These are phyloP conservation scores for Zeuzera pyrina DNA, from an alignment of 2,888 invertebrate species.

Conservation along the genomic window DNA sequence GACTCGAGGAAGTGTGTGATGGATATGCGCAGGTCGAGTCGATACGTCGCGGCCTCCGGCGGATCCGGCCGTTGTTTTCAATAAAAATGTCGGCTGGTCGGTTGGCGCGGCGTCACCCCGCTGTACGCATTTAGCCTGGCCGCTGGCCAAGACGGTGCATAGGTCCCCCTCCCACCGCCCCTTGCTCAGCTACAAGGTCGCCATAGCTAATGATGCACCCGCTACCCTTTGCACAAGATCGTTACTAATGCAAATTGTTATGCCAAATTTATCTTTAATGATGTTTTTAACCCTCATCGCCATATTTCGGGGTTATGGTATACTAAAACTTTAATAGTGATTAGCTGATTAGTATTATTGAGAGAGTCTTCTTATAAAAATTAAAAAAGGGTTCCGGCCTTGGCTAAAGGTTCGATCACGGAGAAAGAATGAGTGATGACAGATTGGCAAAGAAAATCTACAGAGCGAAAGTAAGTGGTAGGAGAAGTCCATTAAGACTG, in stretches of 20 bases:
- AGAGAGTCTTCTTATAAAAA: no score
- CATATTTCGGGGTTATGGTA: no score
- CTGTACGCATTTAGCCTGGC: slow-evolving; percentile 64
- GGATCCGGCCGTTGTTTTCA: slow-evolving; percentile 62
- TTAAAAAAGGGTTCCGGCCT: no score
- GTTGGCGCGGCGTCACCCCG: slow-evolving; percentile 57
- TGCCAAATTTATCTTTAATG: no score
- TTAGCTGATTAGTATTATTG: no score
- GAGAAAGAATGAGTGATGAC: no score
- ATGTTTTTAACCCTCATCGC: no score
- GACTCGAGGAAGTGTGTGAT: slow-evolving; percentile 60
- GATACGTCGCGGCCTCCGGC: slow-evolving; percentile 47
- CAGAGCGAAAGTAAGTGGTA: no score
- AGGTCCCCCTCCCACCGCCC: slow-evolving; percentile 44
- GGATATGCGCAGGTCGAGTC: slow-evolving; percentile 56
- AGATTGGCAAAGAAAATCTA: no score
- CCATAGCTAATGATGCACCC: slow-evolving; percentile 31
- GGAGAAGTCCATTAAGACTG: no score
- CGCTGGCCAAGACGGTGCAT: slow-evolving; percentile 53
- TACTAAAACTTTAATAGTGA: no score
- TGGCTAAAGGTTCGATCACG: no score
- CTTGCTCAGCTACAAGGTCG: slow-evolving; percentile 54
- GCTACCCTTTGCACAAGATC: slow-evolving; percentile 20
- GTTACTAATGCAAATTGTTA: slow-evolving; percentile 4
- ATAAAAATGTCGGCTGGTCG: slow-evolving; percentile 61